Percentiles rank a stretch among this genome's conserved stretches.
Evolutionary conservation across 2,113 vertebrate genomes (phyloP).

Genomic region (Neofelis nebulosa): DNA sequence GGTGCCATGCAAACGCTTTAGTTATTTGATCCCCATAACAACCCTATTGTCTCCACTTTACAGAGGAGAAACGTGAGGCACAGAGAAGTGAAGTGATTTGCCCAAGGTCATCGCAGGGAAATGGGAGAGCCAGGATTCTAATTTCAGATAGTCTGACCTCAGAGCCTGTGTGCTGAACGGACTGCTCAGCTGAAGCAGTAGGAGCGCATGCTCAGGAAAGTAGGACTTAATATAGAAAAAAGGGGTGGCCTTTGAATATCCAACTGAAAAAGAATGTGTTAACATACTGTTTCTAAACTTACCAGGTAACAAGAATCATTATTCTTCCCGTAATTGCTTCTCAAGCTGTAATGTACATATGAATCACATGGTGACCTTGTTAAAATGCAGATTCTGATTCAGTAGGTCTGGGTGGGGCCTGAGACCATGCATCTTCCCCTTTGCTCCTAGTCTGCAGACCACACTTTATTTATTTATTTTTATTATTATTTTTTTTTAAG

Average conservation of each 20-base stretch:
- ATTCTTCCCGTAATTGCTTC: neutral
- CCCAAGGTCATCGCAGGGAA: neutral
- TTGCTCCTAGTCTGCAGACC: neutral
- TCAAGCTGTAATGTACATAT: neutral
- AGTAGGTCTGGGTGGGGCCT: neutral
- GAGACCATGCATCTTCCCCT: neutral
- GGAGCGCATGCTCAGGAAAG: neutral
- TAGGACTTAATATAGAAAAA: neutral
- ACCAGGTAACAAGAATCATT: neutral
- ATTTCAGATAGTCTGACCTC: neutral
- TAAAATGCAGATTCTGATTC: neutral
- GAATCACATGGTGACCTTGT: neutral
- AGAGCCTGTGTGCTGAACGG: neutral
- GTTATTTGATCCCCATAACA: neutral
- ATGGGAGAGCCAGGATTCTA: neutral
- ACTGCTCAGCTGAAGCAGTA: neutral
- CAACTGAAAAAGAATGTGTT: neutral
- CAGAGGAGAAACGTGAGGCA: neutral
- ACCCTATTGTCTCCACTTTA: neutral
- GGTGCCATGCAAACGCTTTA: neutral
- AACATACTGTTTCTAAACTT: slow-evolving; percentile 38
- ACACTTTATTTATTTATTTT: neutral
- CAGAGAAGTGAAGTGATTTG: neutral
- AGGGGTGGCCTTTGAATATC: neutral
- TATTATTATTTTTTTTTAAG: too few species aligned